A percentile compares a stretch with the other conserved stretches of the same genome.
Conservation (phyloP, 1,140 invertebrate species). For the Pseudomyrmex flavicornis region DNA sequence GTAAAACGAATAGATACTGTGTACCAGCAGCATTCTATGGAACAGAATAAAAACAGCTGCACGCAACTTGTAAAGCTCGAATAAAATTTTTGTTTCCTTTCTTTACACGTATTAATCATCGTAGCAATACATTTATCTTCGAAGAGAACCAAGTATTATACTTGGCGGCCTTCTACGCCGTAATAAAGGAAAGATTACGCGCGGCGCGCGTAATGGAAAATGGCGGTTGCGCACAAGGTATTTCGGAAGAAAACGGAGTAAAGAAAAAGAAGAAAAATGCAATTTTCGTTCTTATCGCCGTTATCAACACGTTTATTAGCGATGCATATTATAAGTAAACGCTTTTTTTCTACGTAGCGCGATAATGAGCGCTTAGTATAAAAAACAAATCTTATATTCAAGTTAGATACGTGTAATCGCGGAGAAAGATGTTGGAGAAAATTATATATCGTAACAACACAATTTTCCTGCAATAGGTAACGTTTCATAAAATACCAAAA, state of each 20-base stretch:
- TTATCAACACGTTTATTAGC: constrained; percentile 52
- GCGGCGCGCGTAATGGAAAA: constrained; percentile 42
- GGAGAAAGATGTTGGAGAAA: not conserved
- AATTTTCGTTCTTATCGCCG: constrained; percentile 41
- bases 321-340: constrained; percentile 27
- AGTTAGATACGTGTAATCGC: not conserved
- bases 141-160: constrained; percentile 31
- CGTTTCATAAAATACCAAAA: not conserved
- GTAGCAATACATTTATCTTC: constrained; percentile 48
- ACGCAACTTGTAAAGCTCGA: not conserved
- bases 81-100: constrained; percentile 37
- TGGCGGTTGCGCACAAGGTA: constrained; percentile 31
- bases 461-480: not conserved
- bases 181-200: constrained; percentile 55
- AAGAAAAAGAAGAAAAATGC: constrained; percentile 37
- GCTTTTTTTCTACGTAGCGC: not conserved
- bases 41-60: not conserved
- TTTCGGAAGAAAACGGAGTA: constrained; percentile 17
- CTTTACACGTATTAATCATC: constrained; percentile 48
- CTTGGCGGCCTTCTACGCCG: constrained; percentile 12
- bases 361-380: not conserved
- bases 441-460: not conserved
- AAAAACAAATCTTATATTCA: not conserved
- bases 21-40: not conserved
- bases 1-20: not conserved